Base-by-base conservation (phyloP, 2,113 vertebrate genomes). In the Trogon surrucura region DNA sequence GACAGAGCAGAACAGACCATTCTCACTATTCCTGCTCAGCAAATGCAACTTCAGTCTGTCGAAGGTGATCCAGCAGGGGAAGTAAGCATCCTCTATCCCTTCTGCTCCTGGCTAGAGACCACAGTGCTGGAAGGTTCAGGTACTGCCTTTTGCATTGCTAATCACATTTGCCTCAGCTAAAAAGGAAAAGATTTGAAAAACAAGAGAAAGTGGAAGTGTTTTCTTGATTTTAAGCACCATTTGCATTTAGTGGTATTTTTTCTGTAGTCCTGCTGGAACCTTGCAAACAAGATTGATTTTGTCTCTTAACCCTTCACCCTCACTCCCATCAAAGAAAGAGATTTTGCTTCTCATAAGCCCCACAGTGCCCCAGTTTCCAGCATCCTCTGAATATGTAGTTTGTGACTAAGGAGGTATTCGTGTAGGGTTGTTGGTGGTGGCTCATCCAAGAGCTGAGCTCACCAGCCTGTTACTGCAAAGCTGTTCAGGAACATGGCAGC, bases 321-420 rank as follows among this genome's bases (percentile, higher is more conserved):
- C 0, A 1, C 21, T 88, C 62, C 25, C 19, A 64, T 21, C 22
- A 25, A 44, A 66, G 48, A 73, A 84, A 26, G 27, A 80, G 62
- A 50, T 58, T 94, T 84, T 94, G 10, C 54, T 88, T 85, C 53
- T 85, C 4, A 1, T 34, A 44, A 90, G 32, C 18, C 62, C 12
- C 57, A 8, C 0, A 0, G 10, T 74, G 53, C 20, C 53, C 22
- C 0, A 3, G 21, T 69, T 82, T 79, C 50, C 0, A 0, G 36
- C 25, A 61, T 41, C 20, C 26, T 36, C 66, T 77, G 29, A 51
- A 54, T 22, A 45, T 7, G 13, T 47, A 72, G 25, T 70, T 89
- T 80, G 64, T 80, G 44, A 62, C 57, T 30, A 65, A 75, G 61
- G 53, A 74, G 29, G 10, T 74, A 44, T 47, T 88, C 1, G 3